Conservation (phyloP, 2,888 invertebrate species). For the Sesia apiformis region DNA sequence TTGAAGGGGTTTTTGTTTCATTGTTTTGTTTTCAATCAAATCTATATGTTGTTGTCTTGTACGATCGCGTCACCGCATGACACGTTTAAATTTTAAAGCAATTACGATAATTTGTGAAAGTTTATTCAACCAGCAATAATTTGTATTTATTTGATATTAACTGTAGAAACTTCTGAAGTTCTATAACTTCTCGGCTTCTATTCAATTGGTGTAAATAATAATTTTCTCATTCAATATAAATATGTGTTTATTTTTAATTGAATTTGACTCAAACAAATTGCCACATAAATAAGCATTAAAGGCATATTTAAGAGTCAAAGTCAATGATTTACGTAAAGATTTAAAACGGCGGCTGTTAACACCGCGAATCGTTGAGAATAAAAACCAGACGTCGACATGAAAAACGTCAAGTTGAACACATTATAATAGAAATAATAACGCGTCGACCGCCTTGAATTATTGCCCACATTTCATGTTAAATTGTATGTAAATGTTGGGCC, state of each 20-base stretch:
- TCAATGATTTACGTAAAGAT: background rate
- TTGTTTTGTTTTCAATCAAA: conserved; percentile 26
- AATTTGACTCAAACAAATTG: too few species aligned
- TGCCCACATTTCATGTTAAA: conserved; percentile 73
- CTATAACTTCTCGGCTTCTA: too few species aligned
- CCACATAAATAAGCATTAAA: too few species aligned
- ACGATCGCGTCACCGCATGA: background rate
- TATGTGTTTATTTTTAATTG: too few species aligned
- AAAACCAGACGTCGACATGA: conserved; percentile 40
- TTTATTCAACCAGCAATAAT: too few species aligned
- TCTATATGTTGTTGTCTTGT: conserved; percentile 2
- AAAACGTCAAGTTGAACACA: conserved; percentile 58
- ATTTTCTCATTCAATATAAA: too few species aligned
- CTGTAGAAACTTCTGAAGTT: too few species aligned
- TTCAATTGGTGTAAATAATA: too few species aligned
- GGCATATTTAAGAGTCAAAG: background rate
- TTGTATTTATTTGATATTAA: too few species aligned
- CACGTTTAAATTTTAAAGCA: background rate
- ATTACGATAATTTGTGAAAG: too few species aligned
- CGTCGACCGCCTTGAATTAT: conserved; percentile 64
- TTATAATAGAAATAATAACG: conserved; percentile 71
- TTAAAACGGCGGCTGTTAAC: background rate
- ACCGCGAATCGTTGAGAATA: background rate
- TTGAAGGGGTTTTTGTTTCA: conserved; percentile 30
- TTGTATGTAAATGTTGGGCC: conserved; percentile 70